Evolutionary conservation across 2,888 invertebrate species (phyloP), one percentile per base, ranked within the genome.

Genomic region (Trilocha varians): DNA sequence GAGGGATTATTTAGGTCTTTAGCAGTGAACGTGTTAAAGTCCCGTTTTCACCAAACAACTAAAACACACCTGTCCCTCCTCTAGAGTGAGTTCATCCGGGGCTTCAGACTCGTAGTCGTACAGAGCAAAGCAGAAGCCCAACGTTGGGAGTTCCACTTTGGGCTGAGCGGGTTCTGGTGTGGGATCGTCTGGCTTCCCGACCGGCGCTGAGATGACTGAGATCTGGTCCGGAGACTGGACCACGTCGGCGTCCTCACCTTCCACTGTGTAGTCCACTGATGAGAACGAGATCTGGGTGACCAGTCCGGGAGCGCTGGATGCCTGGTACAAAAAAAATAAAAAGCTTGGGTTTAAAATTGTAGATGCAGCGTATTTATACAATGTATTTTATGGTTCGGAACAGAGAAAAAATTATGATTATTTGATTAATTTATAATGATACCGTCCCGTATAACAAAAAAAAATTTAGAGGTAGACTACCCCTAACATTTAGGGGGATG

Each of bases 91-190:
- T 73, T 98, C 98, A 73, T 97, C 98, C 38, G 90, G 87, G 46
- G 93, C 93, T 39, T 94, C 95, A 0, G 96, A 96, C 57, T 96
- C 96, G 68, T 98, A 98, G 72, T 98, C 98, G 66, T 98, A 98
- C 40, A 98, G 77, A 2, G 98, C 97, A 62, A 94, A 90, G 68
- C 96, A 97, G 68, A 91, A 95, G 1, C 83, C 80, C 2, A 79
- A 58, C 0, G 76, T 78, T 2, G 72, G 70, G 35, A 66, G 34
- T 17, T 18, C 32, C 17, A n/a, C 16, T 44, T 54, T 44, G 38
- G 48, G 39, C 48, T 67, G 47, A 16, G 49, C 50, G 32, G 44
- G 37, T 32, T 15, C 49, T 17, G 44, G 64, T 8, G 38, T 69
- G 1, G 59, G 47, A 41, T 78, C 78, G 16, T 83, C 79, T 13